Evolutionary conservation across 2,113 vertebrate genomes (phyloP).

Genomic region (Chelonoidis abingdonii): DNA sequence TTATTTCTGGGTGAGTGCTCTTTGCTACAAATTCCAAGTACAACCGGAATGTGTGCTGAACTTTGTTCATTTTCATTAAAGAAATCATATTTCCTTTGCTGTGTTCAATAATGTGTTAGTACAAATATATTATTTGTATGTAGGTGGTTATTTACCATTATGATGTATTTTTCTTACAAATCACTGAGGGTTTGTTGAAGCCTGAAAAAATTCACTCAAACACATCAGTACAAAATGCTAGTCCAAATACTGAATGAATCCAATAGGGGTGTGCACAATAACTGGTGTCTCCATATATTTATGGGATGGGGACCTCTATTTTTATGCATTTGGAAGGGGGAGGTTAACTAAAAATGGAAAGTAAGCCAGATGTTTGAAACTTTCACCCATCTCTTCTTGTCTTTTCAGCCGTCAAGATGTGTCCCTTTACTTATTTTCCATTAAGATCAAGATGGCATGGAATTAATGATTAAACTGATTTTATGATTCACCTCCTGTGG

Average conservation of each 20-base stretch:
- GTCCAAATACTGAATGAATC: conserved; percentile 5
- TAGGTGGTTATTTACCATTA: background rate
- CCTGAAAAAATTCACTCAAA: background rate
- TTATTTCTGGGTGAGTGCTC: background rate
- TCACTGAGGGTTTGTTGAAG: conserved; percentile 14
- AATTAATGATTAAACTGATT: background rate
- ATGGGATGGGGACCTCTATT: conserved; percentile 40
- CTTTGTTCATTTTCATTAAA: background rate
- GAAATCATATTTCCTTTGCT: background rate
- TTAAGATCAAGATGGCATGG: background rate
- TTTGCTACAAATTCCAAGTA: background rate
- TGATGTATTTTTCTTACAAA: conserved; percentile 20
- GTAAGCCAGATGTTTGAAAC: conserved; percentile 9
- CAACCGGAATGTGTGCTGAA: background rate
- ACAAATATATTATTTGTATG: background rate
- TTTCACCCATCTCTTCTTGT: background rate
- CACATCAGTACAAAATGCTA: conserved; percentile 14
- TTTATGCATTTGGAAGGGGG: conserved; percentile 10
- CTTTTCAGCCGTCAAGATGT: background rate
- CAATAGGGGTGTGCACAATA: background rate
- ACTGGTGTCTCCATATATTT: conserved; percentile 3
- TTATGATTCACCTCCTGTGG: background rate
- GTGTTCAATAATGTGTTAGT: background rate
- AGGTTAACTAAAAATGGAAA: background rate
- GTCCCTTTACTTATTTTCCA: conserved; percentile 24